Conservation (phyloP, 1,140 invertebrate species). For the Drosophila simulans region DNA sequence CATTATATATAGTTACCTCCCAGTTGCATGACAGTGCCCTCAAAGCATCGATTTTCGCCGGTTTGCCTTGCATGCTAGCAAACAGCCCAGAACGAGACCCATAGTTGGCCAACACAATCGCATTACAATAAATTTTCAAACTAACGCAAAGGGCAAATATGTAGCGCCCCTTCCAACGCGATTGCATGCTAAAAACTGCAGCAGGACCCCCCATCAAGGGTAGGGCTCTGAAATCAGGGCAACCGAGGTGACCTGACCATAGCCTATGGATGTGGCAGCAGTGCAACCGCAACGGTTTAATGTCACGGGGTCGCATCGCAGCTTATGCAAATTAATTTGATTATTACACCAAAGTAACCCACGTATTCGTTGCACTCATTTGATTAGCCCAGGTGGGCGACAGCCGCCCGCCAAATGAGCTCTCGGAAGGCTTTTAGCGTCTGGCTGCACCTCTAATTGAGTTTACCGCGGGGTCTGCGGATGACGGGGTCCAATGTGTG, state of each 20-base stretch:
- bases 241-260: constrained; percentile 16
- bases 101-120: constrained; percentile 56
- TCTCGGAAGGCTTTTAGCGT: constrained; percentile 59
- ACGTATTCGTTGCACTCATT: constrained; percentile 60
- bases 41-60: constrained; percentile 68
- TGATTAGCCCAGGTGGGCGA: constrained; percentile 38
- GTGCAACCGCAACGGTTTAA: constrained; percentile 24
- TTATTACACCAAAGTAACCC: constrained; percentile 56
- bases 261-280: background rate
- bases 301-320: constrained; percentile 45
- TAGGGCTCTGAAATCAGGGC: constrained; percentile 49
- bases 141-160: constrained; percentile 52
- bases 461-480: constrained; percentile 11
- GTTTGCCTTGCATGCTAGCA: constrained; percentile 45
- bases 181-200: constrained; percentile 62
- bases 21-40: constrained; percentile 65
- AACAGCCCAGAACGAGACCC: constrained; percentile 27
- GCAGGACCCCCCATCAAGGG: constrained; percentile 33
- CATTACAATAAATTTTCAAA: constrained; percentile 76
- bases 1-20: constrained; percentile 35
- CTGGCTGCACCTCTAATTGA: constrained; percentile 53
- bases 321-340: constrained; percentile 74
- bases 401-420: constrained; percentile 16
- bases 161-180: background rate
- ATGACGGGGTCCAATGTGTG: constrained; percentile 10